phyloP scores from a whole-genome alignment of 2,888 invertebrate genomes.

The Pogonocherus hispidulus region DNA sequence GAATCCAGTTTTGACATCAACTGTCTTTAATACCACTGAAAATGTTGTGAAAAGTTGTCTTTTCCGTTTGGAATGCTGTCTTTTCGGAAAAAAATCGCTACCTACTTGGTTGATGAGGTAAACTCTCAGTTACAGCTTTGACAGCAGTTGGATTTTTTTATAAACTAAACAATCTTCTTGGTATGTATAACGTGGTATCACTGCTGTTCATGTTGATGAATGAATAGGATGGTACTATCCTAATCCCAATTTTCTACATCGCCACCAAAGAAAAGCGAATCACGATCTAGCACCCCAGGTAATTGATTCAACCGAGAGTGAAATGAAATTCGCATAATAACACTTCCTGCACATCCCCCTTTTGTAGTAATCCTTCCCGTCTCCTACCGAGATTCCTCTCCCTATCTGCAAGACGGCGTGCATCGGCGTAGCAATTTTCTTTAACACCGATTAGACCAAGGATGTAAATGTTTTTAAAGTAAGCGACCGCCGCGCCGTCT shows the following conservation, averaged over 20 bases:
- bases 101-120: too few species aligned
- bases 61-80: too few species aligned
- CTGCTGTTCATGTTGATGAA: too few species aligned
- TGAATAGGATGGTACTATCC: too few species aligned
- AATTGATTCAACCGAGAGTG: conserved; percentile 35
- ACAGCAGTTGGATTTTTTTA: too few species aligned
- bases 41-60: too few species aligned
- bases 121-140: too few species aligned
- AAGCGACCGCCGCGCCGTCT: conserved; percentile 1
- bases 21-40: too few species aligned
- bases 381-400: conserved; percentile 4
- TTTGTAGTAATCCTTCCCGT: conserved; percentile 24
- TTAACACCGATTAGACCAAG: conserved; percentile 24
- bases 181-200: too few species aligned
- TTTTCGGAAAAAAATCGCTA: too few species aligned
- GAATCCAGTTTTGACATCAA: too few species aligned
- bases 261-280: neutral
- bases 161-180: too few species aligned
- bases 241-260: neutral
- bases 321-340: conserved; percentile 35
- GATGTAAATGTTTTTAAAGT: conserved; percentile 33
- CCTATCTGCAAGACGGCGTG: conserved; percentile 2
- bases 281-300: conserved; percentile 4
- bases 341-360: conserved; percentile 25
- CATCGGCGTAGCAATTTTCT: conserved; percentile 26